Base-by-base conservation (phyloP, 2,797 vertebrate species). In the Discoglossus pictus region DNA sequence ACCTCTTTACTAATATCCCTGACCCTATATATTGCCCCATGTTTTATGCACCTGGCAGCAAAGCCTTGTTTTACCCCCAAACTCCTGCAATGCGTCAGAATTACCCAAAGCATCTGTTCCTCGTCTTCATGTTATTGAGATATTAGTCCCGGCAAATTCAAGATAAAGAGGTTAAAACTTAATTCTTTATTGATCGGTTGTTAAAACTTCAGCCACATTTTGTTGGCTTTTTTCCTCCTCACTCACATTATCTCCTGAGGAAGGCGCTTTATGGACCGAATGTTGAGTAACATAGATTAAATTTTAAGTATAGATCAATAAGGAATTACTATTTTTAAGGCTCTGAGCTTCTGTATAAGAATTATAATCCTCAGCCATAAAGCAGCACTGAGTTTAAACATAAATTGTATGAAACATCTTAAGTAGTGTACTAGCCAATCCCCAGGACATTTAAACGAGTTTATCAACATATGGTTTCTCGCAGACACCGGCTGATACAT, bases 291-390 rank as follows among this genome's bases (percentile, higher is more conserved):
- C 53, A 27, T 11, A 48, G 64, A 66, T 66, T 42, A 66, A 66
- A 58, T 66, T 58, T 58, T 38, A 66, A 56, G 63, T 58, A 48
- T 39, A 40, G 64, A 66, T 66, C 64, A 58, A 66, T 66, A 65
- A 39, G 31, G 23, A 18, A 24, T 35, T 27, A 25, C 64, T 27
- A 43, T 25, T 58, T 66, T 58, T 66, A 39, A 17, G 43, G 61
- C 48, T 34, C 10, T 35, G 48, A 48, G 16, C 16, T 47, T 47
- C 31, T 10, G 23, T 43, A 20, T 7, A 44, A 17, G 31, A 38
- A 38, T 61, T 50, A 31, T 31, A 4, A 31, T 31, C 27, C 27
- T 31, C 4, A 4, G 27, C 27, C 4, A 8, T 31, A 31, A 31
- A 31, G 27, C 27, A 31, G 8, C 4, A 31, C 27, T 31, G 8